A percentile compares a stretch with the other conserved stretches of the same genome.
Conservation (phyloP, 2,797 vertebrate species). For the Benthosema pterotum region DNA sequence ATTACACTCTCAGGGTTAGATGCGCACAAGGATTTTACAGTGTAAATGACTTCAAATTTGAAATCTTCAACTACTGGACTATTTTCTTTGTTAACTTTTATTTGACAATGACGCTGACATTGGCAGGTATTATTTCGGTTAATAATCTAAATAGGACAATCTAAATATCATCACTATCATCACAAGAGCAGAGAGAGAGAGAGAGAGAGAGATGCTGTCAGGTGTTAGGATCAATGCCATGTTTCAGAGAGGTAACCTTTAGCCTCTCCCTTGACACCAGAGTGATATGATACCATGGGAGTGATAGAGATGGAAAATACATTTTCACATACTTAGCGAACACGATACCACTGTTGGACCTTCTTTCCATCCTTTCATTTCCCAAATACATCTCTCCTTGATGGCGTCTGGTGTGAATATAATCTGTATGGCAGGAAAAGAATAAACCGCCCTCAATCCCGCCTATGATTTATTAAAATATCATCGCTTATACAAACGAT, state of each 20-base stretch:
- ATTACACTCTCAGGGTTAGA: too few relatives aligned
- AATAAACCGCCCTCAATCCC: constrained; percentile 40
- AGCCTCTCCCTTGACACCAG: constrained; percentile 77
- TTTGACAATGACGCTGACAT: constrained; percentile 25
- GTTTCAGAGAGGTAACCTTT: constrained; percentile 83
- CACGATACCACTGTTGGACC: constrained; percentile 65
- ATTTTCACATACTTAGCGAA: constrained; percentile 77
- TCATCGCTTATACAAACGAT: constrained; percentile 48
- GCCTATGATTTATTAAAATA: constrained; percentile 69
- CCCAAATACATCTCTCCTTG: constrained; percentile 66
- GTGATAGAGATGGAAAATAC: constrained; percentile 77
- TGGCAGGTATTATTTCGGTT: background rate
- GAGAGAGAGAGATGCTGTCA: constrained; percentile 61
- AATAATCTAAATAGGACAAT: constrained; percentile 7
- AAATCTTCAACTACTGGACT: constrained; percentile 37
- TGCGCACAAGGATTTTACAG: too few relatives aligned
- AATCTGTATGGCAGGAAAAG: constrained; percentile 54
- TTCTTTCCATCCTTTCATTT: constrained; percentile 66
- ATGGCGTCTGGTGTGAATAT: constrained; percentile 57
- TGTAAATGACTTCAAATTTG: background rate
- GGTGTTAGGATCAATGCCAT: constrained; percentile 82
- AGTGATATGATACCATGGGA: constrained; percentile 78
- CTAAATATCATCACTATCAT: background rate
- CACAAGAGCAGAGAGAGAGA: constrained; percentile 1
- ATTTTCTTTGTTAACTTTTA: constrained; percentile 49